Conservation (phyloP, 1,140 invertebrate species). For the Tetraneura akinire region DNA sequence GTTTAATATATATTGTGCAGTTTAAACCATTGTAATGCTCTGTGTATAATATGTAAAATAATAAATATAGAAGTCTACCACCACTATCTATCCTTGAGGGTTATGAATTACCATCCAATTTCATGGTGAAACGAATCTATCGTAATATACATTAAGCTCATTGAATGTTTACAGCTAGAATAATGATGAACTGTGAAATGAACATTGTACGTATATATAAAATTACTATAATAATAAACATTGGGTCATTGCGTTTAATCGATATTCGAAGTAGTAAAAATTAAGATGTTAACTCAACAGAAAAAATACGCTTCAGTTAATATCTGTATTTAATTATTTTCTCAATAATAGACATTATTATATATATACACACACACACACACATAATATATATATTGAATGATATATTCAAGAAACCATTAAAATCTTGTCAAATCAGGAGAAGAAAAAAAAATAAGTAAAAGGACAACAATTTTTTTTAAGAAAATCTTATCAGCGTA, state of each 20-base stretch:
- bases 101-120: constrained; percentile 24
- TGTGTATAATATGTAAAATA: too few species aligned
- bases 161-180: background rate
- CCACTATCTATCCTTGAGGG: background rate
- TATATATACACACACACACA: background rate
- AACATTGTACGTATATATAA: background rate
- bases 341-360: background rate
- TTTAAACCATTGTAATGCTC: too few species aligned
- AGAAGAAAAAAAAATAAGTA: background rate
- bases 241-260: constrained; percentile 9
- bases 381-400: background rate
- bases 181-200: constrained; percentile 9
- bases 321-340: background rate
- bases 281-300: background rate
- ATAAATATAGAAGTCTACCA: background rate
- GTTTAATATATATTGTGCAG: too few species aligned
- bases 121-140: constrained; percentile 28
- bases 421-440: background rate
- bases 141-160: constrained; percentile 12
- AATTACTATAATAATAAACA: background rate
- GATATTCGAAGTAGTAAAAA: constrained; percentile 19
- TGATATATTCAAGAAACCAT: background rate
- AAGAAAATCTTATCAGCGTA: constrained; percentile 6
- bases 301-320: background rate
- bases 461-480: background rate